Percentiles rank a stretch among this genome's conserved stretches.
Conservation (phyloP, 2,113 vertebrate species). For the Pelvicachromis taeniatus region DNA sequence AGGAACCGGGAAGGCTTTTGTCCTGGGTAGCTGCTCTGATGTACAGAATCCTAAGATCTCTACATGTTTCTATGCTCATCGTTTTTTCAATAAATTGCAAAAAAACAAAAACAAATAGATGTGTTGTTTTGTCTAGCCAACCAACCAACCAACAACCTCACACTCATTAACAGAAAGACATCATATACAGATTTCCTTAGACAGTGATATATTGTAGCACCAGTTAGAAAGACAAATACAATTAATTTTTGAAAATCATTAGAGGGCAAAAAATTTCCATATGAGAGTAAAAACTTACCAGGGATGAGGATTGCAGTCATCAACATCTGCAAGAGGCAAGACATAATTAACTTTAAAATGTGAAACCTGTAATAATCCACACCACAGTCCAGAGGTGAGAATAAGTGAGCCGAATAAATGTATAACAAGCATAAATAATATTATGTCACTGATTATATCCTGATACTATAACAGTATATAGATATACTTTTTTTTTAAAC, state of each 20-base stretch:
- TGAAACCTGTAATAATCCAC: neutral
- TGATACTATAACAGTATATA: neutral
- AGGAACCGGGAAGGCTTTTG: neutral
- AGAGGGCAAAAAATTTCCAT: neutral
- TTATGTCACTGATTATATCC: neutral
- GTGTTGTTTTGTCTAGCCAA: neutral
- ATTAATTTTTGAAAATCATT: neutral
- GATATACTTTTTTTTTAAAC: neutral
- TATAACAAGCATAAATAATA: neutral
- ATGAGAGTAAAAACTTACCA: conserved; percentile 77
- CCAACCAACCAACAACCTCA: neutral
- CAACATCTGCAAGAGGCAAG: conserved; percentile 77
- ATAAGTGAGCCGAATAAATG: neutral
- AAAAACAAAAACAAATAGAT: neutral
- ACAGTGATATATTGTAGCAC: rapidly evolving
- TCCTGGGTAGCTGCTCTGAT: neutral
- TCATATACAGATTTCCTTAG: neutral
- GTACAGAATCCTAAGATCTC: neutral
- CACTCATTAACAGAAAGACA: neutral
- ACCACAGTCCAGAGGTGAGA: neutral
- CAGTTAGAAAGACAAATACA: too few relatives aligned
- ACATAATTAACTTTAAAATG: neutral
- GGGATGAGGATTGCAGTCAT: conserved; percentile 93
- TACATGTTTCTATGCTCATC: neutral
- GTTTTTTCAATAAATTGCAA: neutral